These are phyloP conservation scores for Taphrorychus bicolor DNA, from an alignment of 2,888 invertebrate genomes.

Conservation along the genomic window DNA sequence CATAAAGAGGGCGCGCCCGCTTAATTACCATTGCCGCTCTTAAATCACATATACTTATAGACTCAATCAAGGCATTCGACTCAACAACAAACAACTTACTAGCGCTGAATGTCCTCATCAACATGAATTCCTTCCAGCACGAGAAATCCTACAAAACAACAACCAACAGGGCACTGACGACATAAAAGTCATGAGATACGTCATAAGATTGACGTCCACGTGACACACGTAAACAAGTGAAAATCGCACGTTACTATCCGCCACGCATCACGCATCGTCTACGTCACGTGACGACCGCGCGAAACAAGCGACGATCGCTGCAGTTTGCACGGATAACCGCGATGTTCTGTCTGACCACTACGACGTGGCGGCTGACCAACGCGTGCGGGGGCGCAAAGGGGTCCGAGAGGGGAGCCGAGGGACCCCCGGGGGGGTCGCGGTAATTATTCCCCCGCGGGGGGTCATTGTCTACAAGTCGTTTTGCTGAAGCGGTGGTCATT, in stretches of 20 bases:
- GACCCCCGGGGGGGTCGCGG: constrained; percentile 6
- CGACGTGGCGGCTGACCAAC: constrained; percentile 61
- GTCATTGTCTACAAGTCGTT: constrained; percentile 32
- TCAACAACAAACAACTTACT: background rate
- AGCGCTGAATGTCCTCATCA: background rate
- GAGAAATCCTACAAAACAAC: background rate
- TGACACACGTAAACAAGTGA: constrained; percentile 41
- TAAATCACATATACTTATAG: background rate
- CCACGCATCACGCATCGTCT: constrained; percentile 36
- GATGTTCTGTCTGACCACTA: constrained; percentile 59
- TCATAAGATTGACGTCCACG: constrained; percentile 24
- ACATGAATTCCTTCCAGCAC: background rate
- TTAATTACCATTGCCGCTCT: background rate
- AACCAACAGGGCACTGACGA: background rate
- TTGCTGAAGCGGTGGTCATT: constrained; percentile 20
- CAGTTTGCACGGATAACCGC: constrained; percentile 58
- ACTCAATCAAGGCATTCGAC: background rate
- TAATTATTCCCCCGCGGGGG: constrained; percentile 36
- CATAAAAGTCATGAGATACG: too few relatives aligned
- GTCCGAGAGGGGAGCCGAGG: background rate
- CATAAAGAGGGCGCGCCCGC: constrained; percentile 18
- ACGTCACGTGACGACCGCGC: constrained; percentile 37
- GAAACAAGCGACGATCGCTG: constrained; percentile 49
- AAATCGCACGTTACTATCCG: constrained; percentile 52
- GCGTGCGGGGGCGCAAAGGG: constrained; percentile 50